Percentiles rank a stretch among this genome's conserved stretches.
These are phyloP conservation scores for Malacoraja senta DNA, from an alignment of 2,797 vertebrate genomes.

Conservation along the genomic window DNA sequence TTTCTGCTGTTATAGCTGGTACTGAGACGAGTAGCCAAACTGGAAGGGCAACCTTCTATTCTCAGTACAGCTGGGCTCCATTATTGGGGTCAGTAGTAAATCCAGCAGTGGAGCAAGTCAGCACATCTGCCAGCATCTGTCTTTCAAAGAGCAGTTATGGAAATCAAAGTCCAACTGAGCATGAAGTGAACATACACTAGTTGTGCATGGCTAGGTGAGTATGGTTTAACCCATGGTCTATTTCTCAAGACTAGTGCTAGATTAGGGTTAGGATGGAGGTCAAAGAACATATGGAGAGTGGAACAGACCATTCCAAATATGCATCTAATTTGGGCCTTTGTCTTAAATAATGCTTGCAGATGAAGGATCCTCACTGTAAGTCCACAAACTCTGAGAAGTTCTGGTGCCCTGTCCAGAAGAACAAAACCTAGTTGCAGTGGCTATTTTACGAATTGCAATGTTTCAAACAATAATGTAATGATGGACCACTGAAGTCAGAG, in stretches of 20 bases:
- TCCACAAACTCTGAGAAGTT: not conserved
- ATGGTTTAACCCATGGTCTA: no score
- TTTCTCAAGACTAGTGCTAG: not conserved
- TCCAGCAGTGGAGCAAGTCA: no score
- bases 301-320: not conserved
- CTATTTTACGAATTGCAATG: not conserved
- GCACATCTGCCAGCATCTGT: no score
- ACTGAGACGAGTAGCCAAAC: no score
- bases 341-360: not conserved
- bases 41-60: no score
- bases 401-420: not conserved
- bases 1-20: no score
- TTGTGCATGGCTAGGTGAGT: no score
- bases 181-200: no score
- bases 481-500: not conserved
- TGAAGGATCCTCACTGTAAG: not conserved
- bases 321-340: not conserved
- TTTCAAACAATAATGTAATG: not conserved
- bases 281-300: not conserved
- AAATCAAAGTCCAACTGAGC: no score
- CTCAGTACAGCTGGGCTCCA: no score
- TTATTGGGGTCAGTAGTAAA: no score
- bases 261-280: not conserved
- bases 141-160: no score
- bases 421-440: not conserved